Base-by-base conservation (phyloP, 30 jellyfish, hydroid and myxozoan genomes). In the Sanderia malayensis region DNA sequence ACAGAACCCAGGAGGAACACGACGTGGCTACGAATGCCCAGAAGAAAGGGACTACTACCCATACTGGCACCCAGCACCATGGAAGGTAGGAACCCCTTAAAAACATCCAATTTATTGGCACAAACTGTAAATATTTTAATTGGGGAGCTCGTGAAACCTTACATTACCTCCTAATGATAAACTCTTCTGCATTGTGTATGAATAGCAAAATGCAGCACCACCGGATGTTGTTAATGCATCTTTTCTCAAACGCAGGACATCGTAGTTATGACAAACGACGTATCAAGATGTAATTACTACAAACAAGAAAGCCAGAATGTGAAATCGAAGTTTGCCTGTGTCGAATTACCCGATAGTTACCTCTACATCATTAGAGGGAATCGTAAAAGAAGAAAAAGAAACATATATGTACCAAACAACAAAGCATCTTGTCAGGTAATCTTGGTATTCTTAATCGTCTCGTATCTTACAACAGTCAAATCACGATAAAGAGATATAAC, bases 11-110 rank as follows among this genome's bases (percentile, higher is more conserved):
- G 74, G 69, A 31, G 98, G 98, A 29, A 92, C 96, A 37, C 81
- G 96, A 53, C 64, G 96, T 31, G 98, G 95, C 11, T 92, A 83
- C 33, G 98, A 92, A 66, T 92, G 98, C 73, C 96, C 98, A 20
- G 98, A 92, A 79, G 98, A 92, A 58, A 61, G 98, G 29, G 98
- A 92, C 62, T 92, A 92, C 30, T 92, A 92, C 30, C 98, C 98
- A 25, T 81, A 92, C 71, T 92, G 98, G 98, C 76, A 69, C 18
- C 98, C 98, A 57, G 67, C 88, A n/a, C 95, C 95, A 65, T 92
- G 98, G 98, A 92, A 67, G 95, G 98, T 92, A 71, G 2, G 65
- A n/a, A n/a, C n/a, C n/a, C n/a, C n/a, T n/a, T n/a, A n/a, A n/a
- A n/a, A n/a, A n/a, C n/a, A n/a, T n/a, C n/a, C n/a, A n/a, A n/a